A percentile compares a stretch with the other conserved stretches of the same genome.
These are phyloP conservation scores for Drosophila nigricruria DNA, from an alignment of 2,888 invertebrate genomes.

Conservation along the genomic window DNA sequence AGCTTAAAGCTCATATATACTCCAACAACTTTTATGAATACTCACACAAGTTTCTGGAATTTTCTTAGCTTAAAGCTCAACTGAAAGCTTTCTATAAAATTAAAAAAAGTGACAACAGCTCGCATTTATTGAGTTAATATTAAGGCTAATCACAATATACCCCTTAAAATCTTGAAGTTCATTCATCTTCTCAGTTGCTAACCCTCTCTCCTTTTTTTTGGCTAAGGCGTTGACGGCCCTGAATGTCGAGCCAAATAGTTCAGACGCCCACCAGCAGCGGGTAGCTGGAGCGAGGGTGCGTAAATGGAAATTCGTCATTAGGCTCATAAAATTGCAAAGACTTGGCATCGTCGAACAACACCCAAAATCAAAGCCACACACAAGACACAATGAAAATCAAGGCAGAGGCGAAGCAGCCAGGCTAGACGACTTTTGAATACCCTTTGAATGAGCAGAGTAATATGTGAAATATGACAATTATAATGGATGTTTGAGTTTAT, in stretches of 20 bases:
- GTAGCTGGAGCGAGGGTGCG: slow-evolving; percentile 35
- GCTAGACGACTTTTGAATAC: slow-evolving; percentile 19
- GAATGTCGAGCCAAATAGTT: slow-evolving; percentile 14
- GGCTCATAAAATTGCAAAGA: slow-evolving; percentile 68
- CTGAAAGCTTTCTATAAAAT: neutral
- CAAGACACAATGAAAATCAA: slow-evolving; percentile 28
- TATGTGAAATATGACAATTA: neutral
- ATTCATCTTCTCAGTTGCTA: slow-evolving; percentile 1
- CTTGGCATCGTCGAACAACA: slow-evolving; percentile 44
- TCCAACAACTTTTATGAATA: too few species aligned
- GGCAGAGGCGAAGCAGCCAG: neutral
- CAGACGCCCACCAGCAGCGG: slow-evolving; percentile 20
- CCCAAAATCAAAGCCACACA: slow-evolving; percentile 15
- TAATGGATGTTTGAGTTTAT: neutral
- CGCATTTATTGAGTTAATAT: neutral
- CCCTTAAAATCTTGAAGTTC: neutral
- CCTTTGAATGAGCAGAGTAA: slow-evolving; percentile 4
- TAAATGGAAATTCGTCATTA: slow-evolving; percentile 66
- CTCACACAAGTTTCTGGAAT: neutral
- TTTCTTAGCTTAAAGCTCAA: neutral
- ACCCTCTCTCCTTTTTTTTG: neutral
- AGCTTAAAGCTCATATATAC: too few species aligned
- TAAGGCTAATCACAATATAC: neutral
- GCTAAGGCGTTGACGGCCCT: slow-evolving; percentile 2
- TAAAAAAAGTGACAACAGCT: neutral